phyloP scores from a whole-genome alignment of 2,888 invertebrate species.

The Stenodera caucasica region DNA sequence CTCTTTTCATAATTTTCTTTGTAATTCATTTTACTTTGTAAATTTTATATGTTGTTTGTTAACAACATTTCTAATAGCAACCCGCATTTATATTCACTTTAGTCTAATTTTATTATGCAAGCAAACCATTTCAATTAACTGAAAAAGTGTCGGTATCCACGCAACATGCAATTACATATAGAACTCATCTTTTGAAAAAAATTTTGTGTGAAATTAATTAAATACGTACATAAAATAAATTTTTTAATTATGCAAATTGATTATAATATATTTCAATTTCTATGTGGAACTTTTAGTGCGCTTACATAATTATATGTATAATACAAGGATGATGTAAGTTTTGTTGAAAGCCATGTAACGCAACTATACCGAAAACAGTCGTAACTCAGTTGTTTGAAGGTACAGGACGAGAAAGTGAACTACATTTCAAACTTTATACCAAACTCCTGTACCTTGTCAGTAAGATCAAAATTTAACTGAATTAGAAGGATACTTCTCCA shows the following conservation, averaged over 20 bases:
- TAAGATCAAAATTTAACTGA: conserved; percentile 21
- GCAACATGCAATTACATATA: conserved; percentile 20
- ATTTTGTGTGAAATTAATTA: neutral
- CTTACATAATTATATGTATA: conserved; percentile 20
- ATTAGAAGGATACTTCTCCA: neutral
- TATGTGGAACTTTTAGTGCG: no score
- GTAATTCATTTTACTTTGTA: conserved; percentile 28
- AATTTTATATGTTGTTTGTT: conserved; percentile 30
- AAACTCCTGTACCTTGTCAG: conserved; percentile 17
- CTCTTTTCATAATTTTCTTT: conserved; percentile 29
- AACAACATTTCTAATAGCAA: conserved; percentile 28
- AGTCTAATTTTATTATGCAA: conserved; percentile 28
- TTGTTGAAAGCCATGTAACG: conserved; percentile 3
- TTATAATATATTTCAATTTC: no score
- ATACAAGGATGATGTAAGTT: conserved; percentile 9
- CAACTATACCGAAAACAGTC: conserved; percentile 9
- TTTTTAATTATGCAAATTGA: neutral
- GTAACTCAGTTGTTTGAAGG: conserved; percentile 19
- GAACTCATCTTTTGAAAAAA: neutral
- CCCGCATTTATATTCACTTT: conserved; percentile 29
- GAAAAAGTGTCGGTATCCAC: conserved; percentile 21
- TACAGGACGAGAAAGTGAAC: conserved; percentile 9
- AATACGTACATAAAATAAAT: neutral
- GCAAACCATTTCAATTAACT: conserved; percentile 28
- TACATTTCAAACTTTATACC: conserved; percentile 17